phyloP scores from a whole-genome alignment of 1,140 invertebrate species.

The Heliothis subflexa region DNA sequence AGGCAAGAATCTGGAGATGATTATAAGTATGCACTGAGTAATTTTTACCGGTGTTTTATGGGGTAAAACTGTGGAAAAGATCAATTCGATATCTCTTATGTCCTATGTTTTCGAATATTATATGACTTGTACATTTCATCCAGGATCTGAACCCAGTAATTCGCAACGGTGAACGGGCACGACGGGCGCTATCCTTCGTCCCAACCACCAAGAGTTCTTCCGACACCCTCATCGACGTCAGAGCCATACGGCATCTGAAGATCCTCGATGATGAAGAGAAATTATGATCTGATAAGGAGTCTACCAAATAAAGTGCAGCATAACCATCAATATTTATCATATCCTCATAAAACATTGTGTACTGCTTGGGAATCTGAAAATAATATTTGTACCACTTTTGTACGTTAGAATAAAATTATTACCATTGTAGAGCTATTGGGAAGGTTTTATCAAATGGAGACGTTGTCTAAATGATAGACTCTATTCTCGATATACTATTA shows the following conservation, averaged over 20 bases:
- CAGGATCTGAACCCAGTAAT: conserved; percentile 77
- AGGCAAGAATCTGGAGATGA: too few relatives aligned
- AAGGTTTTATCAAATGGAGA: too few relatives aligned
- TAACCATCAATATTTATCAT: not conserved
- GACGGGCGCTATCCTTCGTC: conserved; percentile 79
- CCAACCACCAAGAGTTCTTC: conserved; percentile 82
- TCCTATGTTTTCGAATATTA: not conserved
- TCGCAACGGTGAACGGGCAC: conserved; percentile 74
- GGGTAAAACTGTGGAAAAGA: too few relatives aligned
- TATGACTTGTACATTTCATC: not conserved
- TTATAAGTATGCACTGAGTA: too few relatives aligned
- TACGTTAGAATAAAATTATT: too few relatives aligned
- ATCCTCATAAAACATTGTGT: not conserved
- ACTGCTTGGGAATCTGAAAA: not conserved
- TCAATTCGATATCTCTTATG: too few relatives aligned
- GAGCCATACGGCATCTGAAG: conserved; percentile 76
- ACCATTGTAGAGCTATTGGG: too few relatives aligned
- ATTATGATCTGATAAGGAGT: conserved; percentile 58
- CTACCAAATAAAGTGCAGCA: conserved; percentile 15
- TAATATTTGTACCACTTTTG: not conserved
- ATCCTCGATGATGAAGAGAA: conserved; percentile 72
- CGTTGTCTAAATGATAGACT: too few relatives aligned
- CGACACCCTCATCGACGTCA: conserved; percentile 79
- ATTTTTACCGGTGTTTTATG: too few relatives aligned
- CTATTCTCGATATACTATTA: too few relatives aligned